phyloP scores from a whole-genome alignment of 64 coral and sea anemone genomes.

The Stichodactyla helianthus region DNA sequence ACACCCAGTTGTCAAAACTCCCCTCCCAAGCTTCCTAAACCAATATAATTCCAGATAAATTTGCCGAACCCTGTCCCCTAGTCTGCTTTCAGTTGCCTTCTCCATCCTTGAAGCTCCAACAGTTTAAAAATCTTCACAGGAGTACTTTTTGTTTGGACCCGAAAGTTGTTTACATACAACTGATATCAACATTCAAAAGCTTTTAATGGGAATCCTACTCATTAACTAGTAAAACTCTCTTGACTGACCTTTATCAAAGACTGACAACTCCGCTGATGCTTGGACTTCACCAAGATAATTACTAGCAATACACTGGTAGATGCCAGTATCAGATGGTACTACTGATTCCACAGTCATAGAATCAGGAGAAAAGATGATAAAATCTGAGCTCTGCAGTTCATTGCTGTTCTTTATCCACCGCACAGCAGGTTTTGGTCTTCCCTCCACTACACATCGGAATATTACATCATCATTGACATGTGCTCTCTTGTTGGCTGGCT shows the following conservation, averaged over 20 bases:
- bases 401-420: conserved; percentile 44
- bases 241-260: conserved; percentile 50
- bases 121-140: too few relatives aligned
- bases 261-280: conserved; percentile 52
- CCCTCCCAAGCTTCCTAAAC: too few relatives aligned
- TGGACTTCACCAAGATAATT: conserved; percentile 57
- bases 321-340: conserved; percentile 23
- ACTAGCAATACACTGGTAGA: conserved; percentile 70
- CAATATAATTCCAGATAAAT: too few relatives aligned
- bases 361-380: conserved; percentile 11
- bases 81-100: too few relatives aligned
- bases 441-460: conserved; percentile 69
- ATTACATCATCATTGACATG: background rate
- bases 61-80: too few relatives aligned
- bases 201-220: background rate
- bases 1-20: too few relatives aligned
- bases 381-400: background rate
- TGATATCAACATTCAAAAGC: too few relatives aligned
- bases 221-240: background rate
- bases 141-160: too few relatives aligned
- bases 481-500: conserved; percentile 37
- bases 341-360: conserved; percentile 35
- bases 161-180: too few relatives aligned
- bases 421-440: conserved; percentile 58
- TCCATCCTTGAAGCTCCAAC: too few relatives aligned